phyloP scores from a whole-genome alignment of 2,888 invertebrate species.

The Spisula solida region DNA sequence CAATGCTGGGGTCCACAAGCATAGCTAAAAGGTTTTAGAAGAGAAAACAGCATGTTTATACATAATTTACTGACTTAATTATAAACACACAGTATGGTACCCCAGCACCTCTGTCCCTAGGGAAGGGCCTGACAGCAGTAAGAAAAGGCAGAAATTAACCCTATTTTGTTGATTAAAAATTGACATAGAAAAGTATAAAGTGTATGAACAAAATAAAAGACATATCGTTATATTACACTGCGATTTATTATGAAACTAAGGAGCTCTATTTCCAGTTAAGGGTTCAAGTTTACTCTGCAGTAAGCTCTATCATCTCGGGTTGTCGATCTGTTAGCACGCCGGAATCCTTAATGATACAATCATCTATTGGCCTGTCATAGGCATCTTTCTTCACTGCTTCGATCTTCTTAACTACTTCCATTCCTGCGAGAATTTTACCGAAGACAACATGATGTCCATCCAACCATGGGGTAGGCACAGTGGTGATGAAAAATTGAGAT shows the following conservation, averaged over 20 bases:
- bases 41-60: too few species aligned
- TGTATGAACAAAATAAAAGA: not conserved
- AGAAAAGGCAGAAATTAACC: too few species aligned
- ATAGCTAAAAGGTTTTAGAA: too few species aligned
- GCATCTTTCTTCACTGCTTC: conserved; percentile 93
- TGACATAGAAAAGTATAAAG: not conserved
- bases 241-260: not conserved
- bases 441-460: conserved; percentile 96
- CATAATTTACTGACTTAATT: too few species aligned
- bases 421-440: conserved; percentile 93
- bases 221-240: not conserved
- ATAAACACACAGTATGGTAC: too few species aligned
- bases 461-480: conserved; percentile 95
- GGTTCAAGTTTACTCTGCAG: not conserved
- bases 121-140: too few species aligned
- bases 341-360: conserved; percentile 51
- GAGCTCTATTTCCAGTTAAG: not conserved
- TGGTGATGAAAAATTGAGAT: conserved; percentile 98
- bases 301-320: conserved; percentile 25
- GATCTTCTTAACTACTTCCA: conserved; percentile 94
- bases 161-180: not conserved
- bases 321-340: conserved; percentile 46
- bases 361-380: conserved; percentile 90
- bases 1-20: too few species aligned
- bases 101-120: too few species aligned